Base-by-base conservation (phyloP, 2,797 vertebrate genomes). In the Acanthurus leucopareius region DNA sequence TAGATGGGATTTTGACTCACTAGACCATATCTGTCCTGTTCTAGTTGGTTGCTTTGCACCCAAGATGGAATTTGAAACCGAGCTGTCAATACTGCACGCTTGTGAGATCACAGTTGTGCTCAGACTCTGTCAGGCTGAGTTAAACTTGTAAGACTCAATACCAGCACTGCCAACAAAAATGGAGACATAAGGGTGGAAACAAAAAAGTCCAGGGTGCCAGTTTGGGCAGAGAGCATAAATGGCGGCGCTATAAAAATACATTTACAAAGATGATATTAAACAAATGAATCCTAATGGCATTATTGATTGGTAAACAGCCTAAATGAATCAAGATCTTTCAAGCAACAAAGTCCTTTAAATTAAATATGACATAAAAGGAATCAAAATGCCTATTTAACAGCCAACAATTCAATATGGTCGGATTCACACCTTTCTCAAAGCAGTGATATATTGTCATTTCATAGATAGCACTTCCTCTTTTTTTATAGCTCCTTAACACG, bases 61-160 rank as follows among this genome's bases (percentile, higher is more conserved):
- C 60, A 63, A 88, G 67, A 86, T 84, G 75, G 82, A 86, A 87
- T 89, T 77, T 82, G 75, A 85, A 82, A 83, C 70, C 83, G 72
- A 75, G 45, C 80, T 87, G 86, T 81, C 78, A 80, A 85, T 83
- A 89, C 62, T 45, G 16, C 72, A 84, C 6, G 56, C 73, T 45
- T 79, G 49, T 20, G 1, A 68, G 66, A 83, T 78, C 77, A 73
- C 81, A 78, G 77, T 72, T 80, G 62, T 73, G 63, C 67, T 79
- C 61, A 79, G 64, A 49, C 63, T 74, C 58, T 79, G 70, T 71
- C 74, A 77, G 74, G 69, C 59, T 19, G 66, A 79, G 61, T 83
- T 82, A 69, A 69, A 72, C 63, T 48, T 76, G 56, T 63, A 72
- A 80, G 71, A 72, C 59, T 85, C 61, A 82, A 87, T 48, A 82